Percentiles rank a stretch among this genome's conserved stretches.
phyloP scores from a whole-genome alignment of 2,113 vertebrate species.

The Apodemus sylvaticus region DNA sequence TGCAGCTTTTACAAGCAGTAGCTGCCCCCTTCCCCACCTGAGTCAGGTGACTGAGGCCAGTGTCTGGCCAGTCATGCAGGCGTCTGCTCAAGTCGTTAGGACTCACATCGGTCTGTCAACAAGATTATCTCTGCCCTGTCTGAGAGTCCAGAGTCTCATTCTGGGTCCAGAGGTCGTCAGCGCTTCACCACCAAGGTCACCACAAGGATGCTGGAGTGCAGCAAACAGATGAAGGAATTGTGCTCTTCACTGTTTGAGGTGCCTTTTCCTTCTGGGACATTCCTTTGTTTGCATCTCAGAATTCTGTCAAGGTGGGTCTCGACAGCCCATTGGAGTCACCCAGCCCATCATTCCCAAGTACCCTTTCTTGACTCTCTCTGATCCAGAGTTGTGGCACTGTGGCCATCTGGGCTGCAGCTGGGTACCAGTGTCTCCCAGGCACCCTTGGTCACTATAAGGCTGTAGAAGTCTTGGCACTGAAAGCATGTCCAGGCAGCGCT shows the following conservation, averaged over 20 bases:
- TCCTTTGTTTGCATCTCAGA: background rate
- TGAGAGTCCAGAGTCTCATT: background rate
- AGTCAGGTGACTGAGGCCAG: background rate
- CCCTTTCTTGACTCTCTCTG: background rate
- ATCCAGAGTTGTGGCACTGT: background rate
- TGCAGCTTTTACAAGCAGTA: background rate
- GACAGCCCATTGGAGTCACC: background rate
- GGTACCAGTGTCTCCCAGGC: background rate
- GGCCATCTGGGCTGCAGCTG: background rate
- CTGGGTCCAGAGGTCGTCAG: background rate
- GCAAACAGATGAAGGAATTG: background rate
- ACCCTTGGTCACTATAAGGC: background rate
- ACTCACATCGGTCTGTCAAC: background rate
- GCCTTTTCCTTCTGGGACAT: background rate
- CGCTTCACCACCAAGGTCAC: background rate
- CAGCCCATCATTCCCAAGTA: background rate
- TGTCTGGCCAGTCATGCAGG: rapidly evolving
- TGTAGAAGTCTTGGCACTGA: background rate
- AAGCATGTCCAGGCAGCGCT: background rate
- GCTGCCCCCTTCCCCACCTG: background rate
- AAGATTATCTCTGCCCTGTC: background rate
- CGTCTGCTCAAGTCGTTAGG: background rate
- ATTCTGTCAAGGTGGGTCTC: background rate
- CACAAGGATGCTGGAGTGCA: no score
- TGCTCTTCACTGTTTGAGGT: background rate